A percentile compares a stretch with the other conserved stretches of the same genome.
Evolutionary conservation across 2,113 vertebrate species (phyloP).

Genomic region (Brienomyrus brachyistius): DNA sequence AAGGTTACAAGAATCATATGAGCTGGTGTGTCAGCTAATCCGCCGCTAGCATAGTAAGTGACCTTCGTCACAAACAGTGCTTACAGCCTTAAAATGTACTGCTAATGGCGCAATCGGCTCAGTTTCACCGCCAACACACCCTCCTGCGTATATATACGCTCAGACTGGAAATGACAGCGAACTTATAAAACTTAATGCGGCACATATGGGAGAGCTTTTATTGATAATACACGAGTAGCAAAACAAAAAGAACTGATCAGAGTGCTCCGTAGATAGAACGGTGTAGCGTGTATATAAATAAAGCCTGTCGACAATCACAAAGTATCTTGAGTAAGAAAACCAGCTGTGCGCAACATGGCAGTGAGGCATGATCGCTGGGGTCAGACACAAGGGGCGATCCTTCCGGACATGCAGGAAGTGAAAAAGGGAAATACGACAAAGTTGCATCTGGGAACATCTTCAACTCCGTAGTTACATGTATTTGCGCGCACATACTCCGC

Average conservation of each 20-base stretch:
- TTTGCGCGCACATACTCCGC: neutral
- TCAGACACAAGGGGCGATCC: neutral
- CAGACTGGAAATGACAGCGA: neutral
- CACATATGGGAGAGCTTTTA: neutral
- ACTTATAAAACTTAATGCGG: neutral
- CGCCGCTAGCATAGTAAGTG: neutral
- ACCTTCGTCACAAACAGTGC: neutral
- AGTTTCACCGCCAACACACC: neutral
- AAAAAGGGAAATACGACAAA: neutral
- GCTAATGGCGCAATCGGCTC: neutral
- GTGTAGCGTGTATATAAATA: neutral
- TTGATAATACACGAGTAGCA: neutral
- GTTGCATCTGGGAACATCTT: neutral
- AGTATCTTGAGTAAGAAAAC: neutral
- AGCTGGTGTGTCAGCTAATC: neutral
- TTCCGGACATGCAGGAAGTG: neutral
- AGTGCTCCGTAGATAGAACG: neutral
- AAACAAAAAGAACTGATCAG: neutral
- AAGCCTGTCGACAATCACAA: neutral
- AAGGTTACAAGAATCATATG: neutral
- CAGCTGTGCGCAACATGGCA: neutral
- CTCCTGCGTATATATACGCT: neutral
- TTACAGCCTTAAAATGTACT: neutral
- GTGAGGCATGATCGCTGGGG: neutral
- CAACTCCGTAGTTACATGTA: neutral